Conservation (phyloP, 1,140 invertebrate species). For the Conopomorpha cramerella region DNA sequence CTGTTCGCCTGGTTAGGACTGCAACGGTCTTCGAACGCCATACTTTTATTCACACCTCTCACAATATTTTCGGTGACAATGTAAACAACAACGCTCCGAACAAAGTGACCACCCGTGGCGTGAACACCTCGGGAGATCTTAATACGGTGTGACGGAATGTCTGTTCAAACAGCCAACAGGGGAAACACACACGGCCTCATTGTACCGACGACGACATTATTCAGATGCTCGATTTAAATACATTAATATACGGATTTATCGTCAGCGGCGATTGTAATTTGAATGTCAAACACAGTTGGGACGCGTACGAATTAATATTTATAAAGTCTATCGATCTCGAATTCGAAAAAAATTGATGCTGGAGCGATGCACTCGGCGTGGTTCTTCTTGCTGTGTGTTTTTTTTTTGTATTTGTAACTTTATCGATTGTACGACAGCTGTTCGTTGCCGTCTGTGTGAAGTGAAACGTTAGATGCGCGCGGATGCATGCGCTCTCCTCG, state of each 20-base stretch:
- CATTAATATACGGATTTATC: conserved; percentile 4
- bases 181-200: not conserved
- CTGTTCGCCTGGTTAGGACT: conserved; percentile 64
- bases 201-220: conserved; percentile 6
- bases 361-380: no score
- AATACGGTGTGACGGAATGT: not conserved
- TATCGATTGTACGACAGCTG: conserved; percentile 7
- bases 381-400: not conserved
- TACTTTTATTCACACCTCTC: conserved; percentile 17
- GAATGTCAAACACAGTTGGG: conserved; percentile 11
- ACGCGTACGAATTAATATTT: conserved; percentile 24
- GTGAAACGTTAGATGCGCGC: conserved; percentile 21
- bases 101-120: conserved; percentile 1
- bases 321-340: no score
- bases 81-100: no score
- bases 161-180: not conserved
- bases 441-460: conserved; percentile 35
- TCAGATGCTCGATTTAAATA: conserved; percentile 8
- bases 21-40: conserved; percentile 66
- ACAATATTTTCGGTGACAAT: conserved; percentile 7
- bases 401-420: not conserved
- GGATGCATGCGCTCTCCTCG: conserved; percentile 22
- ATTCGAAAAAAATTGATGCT: no score
- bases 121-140: conserved; percentile 5
- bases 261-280: conserved; percentile 8